A percentile compares a stretch with the other conserved stretches of the same genome.
phyloP scores from a whole-genome alignment of 2,113 vertebrate species.

The Bubalus kerabau region DNA sequence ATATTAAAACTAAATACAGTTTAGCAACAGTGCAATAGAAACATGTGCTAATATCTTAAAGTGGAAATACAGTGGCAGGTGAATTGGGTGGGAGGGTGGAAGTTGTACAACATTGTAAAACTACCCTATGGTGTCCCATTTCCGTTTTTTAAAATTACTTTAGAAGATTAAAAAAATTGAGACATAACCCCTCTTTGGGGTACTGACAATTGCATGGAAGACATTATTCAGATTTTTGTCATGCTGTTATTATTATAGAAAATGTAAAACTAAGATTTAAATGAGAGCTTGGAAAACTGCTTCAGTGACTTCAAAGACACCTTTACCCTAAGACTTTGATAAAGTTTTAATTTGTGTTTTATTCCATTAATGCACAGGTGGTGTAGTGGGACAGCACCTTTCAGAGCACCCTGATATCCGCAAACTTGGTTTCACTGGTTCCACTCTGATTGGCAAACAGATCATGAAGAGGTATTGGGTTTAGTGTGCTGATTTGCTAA shows the following conservation, averaged over 20 bases:
- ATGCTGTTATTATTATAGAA: not conserved
- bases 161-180: not conserved
- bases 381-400: slow-evolving; percentile 81
- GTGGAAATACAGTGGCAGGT: not conserved
- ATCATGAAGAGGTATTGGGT: slow-evolving; percentile 86
- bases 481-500: not conserved
- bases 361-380: slow-evolving; percentile 63
- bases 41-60: not conserved
- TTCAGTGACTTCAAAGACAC: not conserved
- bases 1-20: not conserved
- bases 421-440: slow-evolving; percentile 88
- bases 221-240: not conserved
- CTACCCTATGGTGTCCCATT: not conserved
- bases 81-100: not conserved
- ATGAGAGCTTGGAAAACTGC: not conserved
- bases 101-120: not conserved
- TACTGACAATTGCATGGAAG: not conserved
- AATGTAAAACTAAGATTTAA: not conserved
- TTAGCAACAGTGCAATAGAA: not conserved
- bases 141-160: not conserved
- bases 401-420: slow-evolving; percentile 86
- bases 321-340: not conserved
- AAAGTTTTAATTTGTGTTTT: not conserved
- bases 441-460: slow-evolving; percentile 85
- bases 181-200: not conserved